Evolutionary conservation across 2,797 vertebrate species (phyloP), one percentile per base, ranked within the genome.

Genomic region (Pelochelys cantorii): DNA sequence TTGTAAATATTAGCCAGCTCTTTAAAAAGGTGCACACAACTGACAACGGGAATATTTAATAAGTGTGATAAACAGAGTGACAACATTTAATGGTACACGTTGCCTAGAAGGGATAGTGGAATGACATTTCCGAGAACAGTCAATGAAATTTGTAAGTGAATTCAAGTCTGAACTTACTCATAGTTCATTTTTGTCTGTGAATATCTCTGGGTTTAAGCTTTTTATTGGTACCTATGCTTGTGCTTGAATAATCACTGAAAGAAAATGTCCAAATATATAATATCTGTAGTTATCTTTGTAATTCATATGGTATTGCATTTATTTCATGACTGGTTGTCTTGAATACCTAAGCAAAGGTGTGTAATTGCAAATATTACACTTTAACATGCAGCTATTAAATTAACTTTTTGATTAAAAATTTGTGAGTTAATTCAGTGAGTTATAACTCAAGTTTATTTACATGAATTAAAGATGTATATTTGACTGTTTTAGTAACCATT

Each of bases 231-330:
- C 10, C 10, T 37, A 37, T 4, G 0, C 15, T 55, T 53, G 29
- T 11, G 1, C 0, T 29, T 1, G 2, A 3, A 15, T 13, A 13
- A 48, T 83, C 15, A 1, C 18, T 52, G 88, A 11, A 37, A 13
- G 34, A 29, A 0, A 0, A 1, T 27, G 3, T 2, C 48, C 11
- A 11, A 1, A 17, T 25, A 5, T 25, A 37, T 52, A 9, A 8
- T 75, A 22, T 52, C 14, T 25, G 74, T 57, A 5, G n/a, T 3
- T 42, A 20, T 3, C n/a, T 20, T 34, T 22, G 10, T 14, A 13
- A 27, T n/a, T 17, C 59, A 4, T 0, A 5, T 2, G 37, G 59
- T 3, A 1, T 34, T 75, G 2, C 2, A 9, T 29, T 25, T 14
- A 18, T 29, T 42, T 84, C 60, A 54, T 9, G 2, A 77, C 2